These are phyloP conservation scores for Petrocephalus microphthalmus DNA, from an alignment of 2,113 vertebrate genomes.

Conservation along the genomic window DNA sequence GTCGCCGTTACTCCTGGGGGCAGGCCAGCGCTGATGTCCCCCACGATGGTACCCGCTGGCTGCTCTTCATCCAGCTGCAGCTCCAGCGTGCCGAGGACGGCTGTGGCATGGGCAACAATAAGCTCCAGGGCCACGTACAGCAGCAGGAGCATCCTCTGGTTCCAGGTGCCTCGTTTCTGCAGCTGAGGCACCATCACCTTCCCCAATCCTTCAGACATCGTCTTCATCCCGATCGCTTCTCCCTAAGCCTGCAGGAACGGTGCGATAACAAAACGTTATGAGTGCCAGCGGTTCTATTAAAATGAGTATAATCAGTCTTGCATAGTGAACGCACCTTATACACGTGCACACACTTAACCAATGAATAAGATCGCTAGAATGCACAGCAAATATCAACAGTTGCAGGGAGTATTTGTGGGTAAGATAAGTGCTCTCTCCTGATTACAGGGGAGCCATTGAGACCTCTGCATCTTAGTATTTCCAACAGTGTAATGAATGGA, in stretches of 20 bases:
- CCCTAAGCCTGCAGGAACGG: conserved; percentile 52
- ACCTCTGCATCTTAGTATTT: neutral
- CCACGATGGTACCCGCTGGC: conserved; percentile 85
- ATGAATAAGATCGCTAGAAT: conserved; percentile 36
- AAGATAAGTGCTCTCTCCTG: conserved; percentile 20
- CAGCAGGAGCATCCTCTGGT: conserved; percentile 37
- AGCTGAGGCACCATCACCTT: conserved; percentile 37
- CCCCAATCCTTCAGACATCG: conserved; percentile 54
- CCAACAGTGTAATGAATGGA: conserved; percentile 13
- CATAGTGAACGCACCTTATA: neutral
- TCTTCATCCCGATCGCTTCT: conserved; percentile 45
- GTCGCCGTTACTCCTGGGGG: conserved; percentile 71
- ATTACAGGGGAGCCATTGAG: conserved; percentile 22
- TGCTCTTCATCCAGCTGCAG: conserved; percentile 94
- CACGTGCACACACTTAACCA: conserved; percentile 21
- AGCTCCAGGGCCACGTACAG: conserved; percentile 39
- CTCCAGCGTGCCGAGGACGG: conserved; percentile 69
- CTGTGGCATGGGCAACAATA: conserved; percentile 46
- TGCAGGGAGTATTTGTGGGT: conserved; percentile 20
- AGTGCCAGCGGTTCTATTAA: neutral
- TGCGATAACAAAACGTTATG: conserved; percentile 1
- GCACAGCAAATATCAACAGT: conserved; percentile 40
- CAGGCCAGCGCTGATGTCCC: conserved; percentile 89
- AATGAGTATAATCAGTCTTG: conserved; percentile 16
- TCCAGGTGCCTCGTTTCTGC: conserved; percentile 31